phyloP scores from a whole-genome alignment of 64 coral and sea anemone species.

The Stichodactyla mertensii region DNA sequence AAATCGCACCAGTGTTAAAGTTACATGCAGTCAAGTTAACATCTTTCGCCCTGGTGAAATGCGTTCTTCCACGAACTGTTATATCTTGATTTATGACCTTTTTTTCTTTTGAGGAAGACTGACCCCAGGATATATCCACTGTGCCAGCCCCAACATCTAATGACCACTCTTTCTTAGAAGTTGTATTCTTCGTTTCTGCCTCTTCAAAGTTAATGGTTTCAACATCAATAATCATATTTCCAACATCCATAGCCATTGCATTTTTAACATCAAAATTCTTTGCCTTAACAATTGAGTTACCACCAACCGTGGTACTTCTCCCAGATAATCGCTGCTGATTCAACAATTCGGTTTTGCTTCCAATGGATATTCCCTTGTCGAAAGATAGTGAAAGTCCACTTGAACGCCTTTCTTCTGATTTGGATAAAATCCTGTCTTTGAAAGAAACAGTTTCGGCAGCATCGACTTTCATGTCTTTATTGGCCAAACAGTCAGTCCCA shows the following conservation, averaged over 20 bases:
- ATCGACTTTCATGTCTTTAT: constrained; percentile 21
- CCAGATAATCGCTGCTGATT: constrained; percentile 29
- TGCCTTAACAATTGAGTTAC: constrained; percentile 21
- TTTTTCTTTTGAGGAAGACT: constrained; percentile 26
- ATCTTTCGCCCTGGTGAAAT: constrained; percentile 10
- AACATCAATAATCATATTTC: constrained; percentile 36
- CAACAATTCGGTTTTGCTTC: not conserved
- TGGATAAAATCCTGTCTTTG: constrained; percentile 37
- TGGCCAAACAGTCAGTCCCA: constrained; percentile 28
- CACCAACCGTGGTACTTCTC: constrained; percentile 2
- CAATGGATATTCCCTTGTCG: constrained; percentile 37
- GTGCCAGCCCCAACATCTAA: not conserved
- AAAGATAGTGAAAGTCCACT: constrained; percentile 38
- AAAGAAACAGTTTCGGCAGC: constrained; percentile 31
- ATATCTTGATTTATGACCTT: constrained; percentile 37
- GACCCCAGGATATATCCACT: constrained; percentile 3
- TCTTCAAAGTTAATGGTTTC: constrained; percentile 37
- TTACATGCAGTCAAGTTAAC: constrained; percentile 56
- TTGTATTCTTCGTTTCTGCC: constrained; percentile 30
- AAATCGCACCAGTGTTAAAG: constrained; percentile 34
- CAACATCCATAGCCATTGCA: constrained; percentile 44
- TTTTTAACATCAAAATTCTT: constrained; percentile 45
- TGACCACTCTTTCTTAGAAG: constrained; percentile 24
- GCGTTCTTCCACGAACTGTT: constrained; percentile 44
- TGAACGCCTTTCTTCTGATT: constrained; percentile 20